phyloP scores from a whole-genome alignment of 2,797 vertebrate species.

The Onychomys torridus region DNA sequence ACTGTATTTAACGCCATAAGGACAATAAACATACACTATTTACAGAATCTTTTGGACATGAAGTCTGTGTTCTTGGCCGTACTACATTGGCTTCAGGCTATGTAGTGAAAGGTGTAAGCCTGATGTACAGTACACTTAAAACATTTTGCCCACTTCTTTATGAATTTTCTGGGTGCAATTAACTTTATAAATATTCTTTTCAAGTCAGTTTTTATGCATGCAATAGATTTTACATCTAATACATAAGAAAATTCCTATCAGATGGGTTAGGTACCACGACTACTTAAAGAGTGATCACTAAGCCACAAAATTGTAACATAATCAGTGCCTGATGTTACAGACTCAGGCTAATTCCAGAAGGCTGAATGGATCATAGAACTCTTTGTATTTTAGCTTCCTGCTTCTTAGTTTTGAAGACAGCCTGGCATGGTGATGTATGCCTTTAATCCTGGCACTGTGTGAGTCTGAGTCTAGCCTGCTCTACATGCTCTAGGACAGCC shows the following conservation, averaged over 20 bases:
- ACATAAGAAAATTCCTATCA: background rate
- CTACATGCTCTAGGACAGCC: background rate
- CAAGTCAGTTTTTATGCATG: background rate
- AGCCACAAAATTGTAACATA: background rate
- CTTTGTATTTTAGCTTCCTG: constrained; percentile 33
- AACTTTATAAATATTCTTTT: constrained; percentile 37
- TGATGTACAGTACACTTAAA: constrained; percentile 3
- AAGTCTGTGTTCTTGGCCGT: constrained; percentile 37
- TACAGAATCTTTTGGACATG: background rate
- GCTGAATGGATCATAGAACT: background rate
- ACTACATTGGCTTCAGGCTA: background rate
- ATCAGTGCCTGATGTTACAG: background rate
- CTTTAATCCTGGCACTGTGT: background rate
- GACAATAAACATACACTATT: background rate
- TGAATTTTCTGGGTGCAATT: background rate
- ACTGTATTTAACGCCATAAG: background rate
- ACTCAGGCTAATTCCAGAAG: constrained; percentile 31
- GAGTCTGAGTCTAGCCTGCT: background rate
- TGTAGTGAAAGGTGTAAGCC: background rate
- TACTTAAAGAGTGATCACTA: background rate
- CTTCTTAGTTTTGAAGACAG: background rate
- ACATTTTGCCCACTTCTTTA: constrained; percentile 7
- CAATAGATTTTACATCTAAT: background rate
- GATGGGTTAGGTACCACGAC: background rate
- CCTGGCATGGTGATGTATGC: background rate